Conservation (phyloP, 2,888 invertebrate species). For the Norana najaformis region DNA sequence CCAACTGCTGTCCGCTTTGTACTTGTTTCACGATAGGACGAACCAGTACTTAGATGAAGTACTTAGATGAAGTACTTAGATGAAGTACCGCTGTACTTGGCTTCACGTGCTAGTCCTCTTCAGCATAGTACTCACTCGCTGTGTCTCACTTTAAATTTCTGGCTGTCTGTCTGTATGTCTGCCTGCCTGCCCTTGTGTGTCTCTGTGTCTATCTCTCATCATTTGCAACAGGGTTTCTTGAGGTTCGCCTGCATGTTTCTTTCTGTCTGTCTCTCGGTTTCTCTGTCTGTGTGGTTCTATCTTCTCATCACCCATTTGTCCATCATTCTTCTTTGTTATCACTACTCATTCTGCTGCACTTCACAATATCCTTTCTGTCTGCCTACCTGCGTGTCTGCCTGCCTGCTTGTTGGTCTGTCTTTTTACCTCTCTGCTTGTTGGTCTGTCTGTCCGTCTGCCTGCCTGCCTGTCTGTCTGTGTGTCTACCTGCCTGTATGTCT, state of each 20-base stretch:
- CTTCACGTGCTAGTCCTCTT: no score
- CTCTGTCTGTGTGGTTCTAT: not conserved
- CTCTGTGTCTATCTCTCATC: not conserved
- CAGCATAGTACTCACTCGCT: no score
- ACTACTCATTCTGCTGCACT: not conserved
- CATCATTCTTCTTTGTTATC: not conserved
- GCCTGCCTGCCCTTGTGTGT: no score
- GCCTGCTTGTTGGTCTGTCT: not conserved
- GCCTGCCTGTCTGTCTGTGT: conserved; percentile 13
- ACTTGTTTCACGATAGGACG: no score
- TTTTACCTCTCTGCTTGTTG: not conserved
- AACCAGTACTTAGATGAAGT: no score
- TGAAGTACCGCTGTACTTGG: no score
- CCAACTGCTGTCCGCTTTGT: no score
- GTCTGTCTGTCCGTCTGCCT: not conserved
- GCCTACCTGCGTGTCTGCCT: not conserved
- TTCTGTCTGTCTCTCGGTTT: not conserved
- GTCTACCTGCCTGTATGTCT: conserved; percentile 15
- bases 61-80: no score
- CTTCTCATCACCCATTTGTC: not conserved
- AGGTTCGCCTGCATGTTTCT: no score
- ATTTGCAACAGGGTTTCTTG: not conserved
- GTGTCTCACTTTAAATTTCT: no score
- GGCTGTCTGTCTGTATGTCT: no score
- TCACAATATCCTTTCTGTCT: conserved; percentile 54